Conservation (phyloP, 1,140 invertebrate genomes). For the Drosophila kurseongensis region DNA sequence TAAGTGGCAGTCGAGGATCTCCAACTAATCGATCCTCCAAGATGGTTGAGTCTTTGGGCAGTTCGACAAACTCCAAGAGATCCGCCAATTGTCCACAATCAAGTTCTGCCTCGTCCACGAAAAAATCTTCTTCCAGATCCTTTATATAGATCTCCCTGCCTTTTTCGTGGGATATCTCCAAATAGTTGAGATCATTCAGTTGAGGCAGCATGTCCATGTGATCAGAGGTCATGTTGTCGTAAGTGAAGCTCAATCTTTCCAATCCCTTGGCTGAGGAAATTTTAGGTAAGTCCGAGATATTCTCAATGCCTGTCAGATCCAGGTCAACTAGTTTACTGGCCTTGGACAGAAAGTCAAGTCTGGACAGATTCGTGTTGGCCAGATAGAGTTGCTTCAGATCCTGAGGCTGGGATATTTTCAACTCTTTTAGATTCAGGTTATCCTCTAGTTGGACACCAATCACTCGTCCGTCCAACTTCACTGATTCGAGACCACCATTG, state of each 20-base stretch:
- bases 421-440: slow-evolving; percentile 33
- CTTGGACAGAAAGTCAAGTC: slow-evolving; percentile 48
- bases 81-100: slow-evolving; percentile 51
- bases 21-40: slow-evolving; percentile 27
- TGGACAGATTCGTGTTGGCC: slow-evolving; percentile 39
- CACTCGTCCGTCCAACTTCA: slow-evolving; percentile 17
- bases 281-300: slow-evolving; percentile 34
- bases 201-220: slow-evolving; percentile 38
- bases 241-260: slow-evolving; percentile 56
- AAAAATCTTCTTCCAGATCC: slow-evolving; percentile 48
- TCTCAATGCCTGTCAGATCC: slow-evolving; percentile 52
- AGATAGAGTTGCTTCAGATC: slow-evolving; percentile 45
- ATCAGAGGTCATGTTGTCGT: slow-evolving; percentile 27
- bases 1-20: slow-evolving; percentile 4
- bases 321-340: slow-evolving; percentile 53
- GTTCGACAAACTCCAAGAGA: slow-evolving; percentile 14
- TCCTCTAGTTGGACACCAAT: slow-evolving; percentile 39
- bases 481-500: slow-evolving; percentile 30
- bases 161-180: slow-evolving; percentile 46
- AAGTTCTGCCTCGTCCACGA: slow-evolving; percentile 21
- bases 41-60: slow-evolving; percentile 39
- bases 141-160: slow-evolving; percentile 54
- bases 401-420: slow-evolving; percentile 38
- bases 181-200: slow-evolving; percentile 40
- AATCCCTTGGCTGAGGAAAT: slow-evolving; percentile 33